Evolutionary conservation across 2,888 invertebrate genomes (phyloP).

Genomic region (Dastarcus helophoroides): DNA sequence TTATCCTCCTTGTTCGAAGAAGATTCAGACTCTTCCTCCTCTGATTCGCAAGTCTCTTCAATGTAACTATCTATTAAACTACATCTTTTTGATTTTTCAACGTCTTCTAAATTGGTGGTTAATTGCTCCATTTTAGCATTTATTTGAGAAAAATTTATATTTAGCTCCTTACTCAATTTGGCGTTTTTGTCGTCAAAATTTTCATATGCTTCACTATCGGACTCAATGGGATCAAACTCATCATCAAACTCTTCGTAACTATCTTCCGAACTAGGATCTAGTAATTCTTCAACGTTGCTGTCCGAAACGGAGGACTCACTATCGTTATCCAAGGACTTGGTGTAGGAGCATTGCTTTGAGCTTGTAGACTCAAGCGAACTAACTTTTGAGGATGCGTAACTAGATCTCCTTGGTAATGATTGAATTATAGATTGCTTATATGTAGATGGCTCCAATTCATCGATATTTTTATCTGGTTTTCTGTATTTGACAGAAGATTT

Average conservation of each 20-base stretch:
- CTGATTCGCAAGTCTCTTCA: constrained; percentile 32
- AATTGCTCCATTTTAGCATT: constrained; percentile 21
- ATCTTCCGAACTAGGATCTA: constrained; percentile 28
- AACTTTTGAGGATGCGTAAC: constrained; percentile 23
- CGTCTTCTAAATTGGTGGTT: constrained; percentile 19
- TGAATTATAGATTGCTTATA: too few relatives aligned
- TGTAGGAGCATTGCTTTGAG: constrained; percentile 34
- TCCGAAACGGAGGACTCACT: constrained; percentile 37
- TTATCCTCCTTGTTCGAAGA: constrained; percentile 24
- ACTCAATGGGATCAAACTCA: constrained; percentile 40
- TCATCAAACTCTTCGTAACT: constrained; percentile 29
- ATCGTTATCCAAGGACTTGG: constrained; percentile 35
- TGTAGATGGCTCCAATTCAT: too few relatives aligned
- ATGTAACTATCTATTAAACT: constrained; percentile 17
- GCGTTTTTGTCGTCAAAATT: constrained; percentile 21
- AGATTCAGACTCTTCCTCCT: constrained; percentile 20
- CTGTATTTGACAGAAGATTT: too few relatives aligned
- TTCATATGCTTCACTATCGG: constrained; percentile 36
- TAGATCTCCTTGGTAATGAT: constrained; percentile 8
- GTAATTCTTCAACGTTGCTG: constrained; percentile 35
- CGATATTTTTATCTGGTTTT: constrained; percentile 1
- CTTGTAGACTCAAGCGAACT: constrained; percentile 34
- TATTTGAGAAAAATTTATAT: constrained; percentile 24
- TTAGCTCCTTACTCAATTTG: constrained; percentile 20
- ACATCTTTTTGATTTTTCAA: too few relatives aligned